Evolutionary conservation across 2,888 invertebrate genomes (phyloP), one percentile per base, ranked within the genome.

Genomic region (Archips crataeganus): DNA sequence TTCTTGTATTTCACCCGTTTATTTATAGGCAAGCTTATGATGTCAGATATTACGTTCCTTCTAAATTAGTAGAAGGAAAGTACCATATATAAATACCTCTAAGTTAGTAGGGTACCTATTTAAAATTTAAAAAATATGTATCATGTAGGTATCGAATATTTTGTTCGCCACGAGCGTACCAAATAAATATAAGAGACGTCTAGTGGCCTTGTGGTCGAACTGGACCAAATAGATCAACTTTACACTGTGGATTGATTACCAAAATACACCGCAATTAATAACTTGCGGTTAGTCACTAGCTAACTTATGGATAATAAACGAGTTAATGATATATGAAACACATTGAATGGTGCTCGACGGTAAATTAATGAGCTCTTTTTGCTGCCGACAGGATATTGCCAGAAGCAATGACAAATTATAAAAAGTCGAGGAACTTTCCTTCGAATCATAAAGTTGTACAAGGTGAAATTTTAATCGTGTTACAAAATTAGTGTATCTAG

Each of bases 221-320:
- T 51, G 62, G 59, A 59, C 73, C 69, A 42, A 71, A 70, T 74
- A 61, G 74, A 74, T 70, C 74, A 70, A 70, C 65, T 13, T 70
- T 69, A 70, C 67, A 63, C 47, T 60, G 73, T 36, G 73, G 64
- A 74, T 74, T 74, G 70, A 70, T 74, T 70, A 70, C 70, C 69
- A 63, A 74, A 70, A 72, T 63, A 65, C 47, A 54, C 59, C 45
- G 47, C 70, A 70, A 70, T 74, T 69, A 74, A 70, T 74, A 70
- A 65, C 54, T 49, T 42, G n/a, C 47, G 11, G 13, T 13, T 65
- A 49, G 49, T 64, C 34, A 36, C 34, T 15, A 1, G 15, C n/a
- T 13, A 57, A 66, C 39, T 15, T 66, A 57, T 57, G 57, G 42
- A 36, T 51, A 34, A 51, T 15, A 42, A 69, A 73, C 49, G 39